Evolutionary conservation across 2,113 vertebrate genomes (phyloP).

Genomic region (Sakesphorus luctuosus): DNA sequence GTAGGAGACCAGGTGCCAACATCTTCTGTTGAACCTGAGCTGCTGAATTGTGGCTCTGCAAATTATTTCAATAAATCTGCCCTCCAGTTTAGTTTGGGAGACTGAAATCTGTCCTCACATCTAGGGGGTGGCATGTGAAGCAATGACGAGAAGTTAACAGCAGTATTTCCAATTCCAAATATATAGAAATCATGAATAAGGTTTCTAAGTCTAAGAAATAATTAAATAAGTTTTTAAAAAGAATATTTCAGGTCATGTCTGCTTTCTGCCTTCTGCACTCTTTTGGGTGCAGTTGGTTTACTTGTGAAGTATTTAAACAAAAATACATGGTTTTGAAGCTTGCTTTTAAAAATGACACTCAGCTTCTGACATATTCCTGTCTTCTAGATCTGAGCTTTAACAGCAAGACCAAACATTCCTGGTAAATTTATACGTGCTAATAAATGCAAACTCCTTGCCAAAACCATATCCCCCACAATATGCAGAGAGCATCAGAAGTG

Average conservation of each 20-base stretch:
- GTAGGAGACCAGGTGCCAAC: background rate
- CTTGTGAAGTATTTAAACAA: background rate
- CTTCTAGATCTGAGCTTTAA: constrained; percentile 40
- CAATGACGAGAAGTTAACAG: background rate
- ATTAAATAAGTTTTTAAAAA: background rate
- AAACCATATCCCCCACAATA: constrained; percentile 9
- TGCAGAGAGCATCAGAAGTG: constrained; percentile 39
- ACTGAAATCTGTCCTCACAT: background rate
- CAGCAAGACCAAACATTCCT: constrained; percentile 63
- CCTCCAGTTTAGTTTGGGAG: background rate
- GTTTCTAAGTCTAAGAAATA: background rate
- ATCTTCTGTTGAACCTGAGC: background rate
- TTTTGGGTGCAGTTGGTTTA: background rate
- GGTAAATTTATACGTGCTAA: constrained; percentile 54
- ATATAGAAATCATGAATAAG: background rate
- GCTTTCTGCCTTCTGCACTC: background rate
- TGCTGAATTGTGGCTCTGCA: background rate
- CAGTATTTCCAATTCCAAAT: background rate
- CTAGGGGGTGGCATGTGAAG: background rate
- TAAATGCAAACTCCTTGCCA: constrained; percentile 55
- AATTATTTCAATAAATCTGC: background rate
- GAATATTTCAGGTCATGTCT: background rate
- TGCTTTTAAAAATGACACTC: constrained; percentile 12
- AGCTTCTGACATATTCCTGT: constrained; percentile 2
- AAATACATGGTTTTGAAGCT: background rate